Evolutionary conservation across 2,888 invertebrate genomes (phyloP).

Genomic region (Nymphalis polychloros): DNA sequence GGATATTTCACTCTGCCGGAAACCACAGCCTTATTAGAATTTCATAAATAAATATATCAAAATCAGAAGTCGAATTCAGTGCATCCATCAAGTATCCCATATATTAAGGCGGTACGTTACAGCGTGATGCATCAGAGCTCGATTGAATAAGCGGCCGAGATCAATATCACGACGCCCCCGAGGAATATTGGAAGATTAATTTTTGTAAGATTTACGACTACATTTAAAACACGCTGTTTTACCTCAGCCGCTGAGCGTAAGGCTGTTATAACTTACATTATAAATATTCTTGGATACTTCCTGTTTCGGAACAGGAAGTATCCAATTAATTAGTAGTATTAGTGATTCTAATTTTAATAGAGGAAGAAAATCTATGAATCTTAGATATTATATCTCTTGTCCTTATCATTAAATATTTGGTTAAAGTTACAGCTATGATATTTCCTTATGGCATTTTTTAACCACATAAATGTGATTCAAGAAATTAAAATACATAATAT

Average conservation of each 20-base stretch:
- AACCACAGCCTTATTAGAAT: no score
- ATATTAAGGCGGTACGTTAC: constrained; percentile 18
- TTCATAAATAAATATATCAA: not conserved
- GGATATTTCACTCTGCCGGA: no score
- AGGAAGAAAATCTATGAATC: no score
- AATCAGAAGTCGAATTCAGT: constrained; percentile 8
- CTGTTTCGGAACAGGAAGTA: no score
- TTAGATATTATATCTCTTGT: no score
- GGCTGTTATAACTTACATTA: not conserved
- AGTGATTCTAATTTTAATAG: no score
- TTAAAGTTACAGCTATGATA: no score
- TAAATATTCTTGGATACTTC: not conserved
- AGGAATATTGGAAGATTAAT: constrained; percentile 28
- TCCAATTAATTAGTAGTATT: no score
- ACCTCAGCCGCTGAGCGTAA: not conserved
- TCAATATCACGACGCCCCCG: constrained; percentile 27
- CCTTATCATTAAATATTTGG: no score
- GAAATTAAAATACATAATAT: no score
- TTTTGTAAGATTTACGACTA: constrained; percentile 24
- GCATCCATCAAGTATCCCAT: constrained; percentile 32
- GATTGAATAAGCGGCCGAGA: constrained; percentile 33
- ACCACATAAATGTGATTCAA: no score
- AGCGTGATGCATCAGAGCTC: constrained; percentile 32
- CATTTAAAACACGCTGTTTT: constrained; percentile 20
- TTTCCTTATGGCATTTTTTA: no score